A percentile compares a stretch with the other conserved stretches of the same genome.
phyloP scores from a whole-genome alignment of 23 tunicate genomes.

The Aplidium turbinatum region DNA sequence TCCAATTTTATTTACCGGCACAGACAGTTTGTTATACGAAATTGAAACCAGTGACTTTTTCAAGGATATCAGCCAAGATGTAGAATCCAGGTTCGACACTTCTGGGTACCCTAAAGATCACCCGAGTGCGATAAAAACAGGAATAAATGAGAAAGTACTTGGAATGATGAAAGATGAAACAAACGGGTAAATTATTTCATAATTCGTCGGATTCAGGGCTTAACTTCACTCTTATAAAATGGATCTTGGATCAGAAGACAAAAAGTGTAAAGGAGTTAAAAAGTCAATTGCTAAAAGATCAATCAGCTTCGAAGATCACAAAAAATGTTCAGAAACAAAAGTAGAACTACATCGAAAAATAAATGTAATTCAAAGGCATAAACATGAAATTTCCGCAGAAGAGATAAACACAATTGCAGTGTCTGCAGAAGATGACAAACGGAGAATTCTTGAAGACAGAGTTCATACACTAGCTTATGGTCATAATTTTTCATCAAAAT shows the following conservation, averaged over 20 bases:
- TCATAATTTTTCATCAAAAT: too few relatives aligned
- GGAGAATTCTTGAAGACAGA: neutral
- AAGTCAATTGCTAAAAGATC: neutral
- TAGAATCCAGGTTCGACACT: too few relatives aligned
- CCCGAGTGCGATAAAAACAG: too few relatives aligned
- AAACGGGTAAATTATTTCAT: neutral
- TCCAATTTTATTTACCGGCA: too few relatives aligned
- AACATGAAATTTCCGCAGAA: constrained; percentile 1
- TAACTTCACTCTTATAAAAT: neutral
- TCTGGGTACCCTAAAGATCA: too few relatives aligned
- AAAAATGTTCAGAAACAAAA: neutral
- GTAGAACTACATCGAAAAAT: constrained; percentile 1
- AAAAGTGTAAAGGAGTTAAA: neutral
- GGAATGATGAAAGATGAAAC: neutral
- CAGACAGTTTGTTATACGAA: too few relatives aligned
- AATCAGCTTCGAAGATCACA: neutral
- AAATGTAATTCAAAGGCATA: neutral
- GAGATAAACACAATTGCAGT: neutral
- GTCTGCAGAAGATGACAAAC: constrained; percentile 5
- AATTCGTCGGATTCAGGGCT: neutral
- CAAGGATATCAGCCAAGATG: too few relatives aligned
- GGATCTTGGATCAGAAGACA: neutral
- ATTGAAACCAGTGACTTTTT: too few relatives aligned
- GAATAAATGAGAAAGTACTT: neutral
- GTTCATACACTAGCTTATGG: too few relatives aligned